A percentile compares a stretch with the other conserved stretches of the same genome.
phyloP scores from a whole-genome alignment of 37 sponge, comb jelly and placozoan species.

The Aplysina aerophoba region DNA sequence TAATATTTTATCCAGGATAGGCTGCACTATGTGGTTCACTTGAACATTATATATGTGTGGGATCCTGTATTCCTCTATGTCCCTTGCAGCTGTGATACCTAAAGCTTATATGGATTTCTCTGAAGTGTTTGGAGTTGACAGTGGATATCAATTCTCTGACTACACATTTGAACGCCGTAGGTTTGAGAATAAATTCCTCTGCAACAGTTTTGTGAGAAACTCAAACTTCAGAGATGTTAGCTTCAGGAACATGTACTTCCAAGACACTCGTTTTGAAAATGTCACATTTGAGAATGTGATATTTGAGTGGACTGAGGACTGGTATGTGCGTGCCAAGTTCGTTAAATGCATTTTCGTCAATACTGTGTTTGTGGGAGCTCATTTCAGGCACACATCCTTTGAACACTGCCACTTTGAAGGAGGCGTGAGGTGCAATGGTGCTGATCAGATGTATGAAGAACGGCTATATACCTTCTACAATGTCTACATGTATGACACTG shows the following conservation, averaged over 20 bases:
- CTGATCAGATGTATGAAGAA: neutral
- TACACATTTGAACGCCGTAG: no score
- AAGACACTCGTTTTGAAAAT: neutral
- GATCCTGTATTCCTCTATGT: neutral
- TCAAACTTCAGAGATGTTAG: neutral
- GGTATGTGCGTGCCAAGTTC: neutral
- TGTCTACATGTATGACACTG: neutral
- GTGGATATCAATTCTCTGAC: no score
- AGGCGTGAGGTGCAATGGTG: neutral
- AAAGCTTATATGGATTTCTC: neutral
- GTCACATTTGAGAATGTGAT: neutral
- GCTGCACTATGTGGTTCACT: neutral
- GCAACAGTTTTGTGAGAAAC: neutral
- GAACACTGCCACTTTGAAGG: neutral
- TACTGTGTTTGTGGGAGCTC: neutral
- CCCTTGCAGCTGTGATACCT: constrained; percentile 9
- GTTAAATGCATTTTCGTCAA: neutral
- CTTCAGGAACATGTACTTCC: neutral
- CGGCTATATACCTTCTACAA: neutral
- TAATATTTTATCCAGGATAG: no score
- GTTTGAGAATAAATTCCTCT: neutral
- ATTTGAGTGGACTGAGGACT: neutral
- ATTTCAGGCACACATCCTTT: neutral
- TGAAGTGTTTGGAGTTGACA: neutral
- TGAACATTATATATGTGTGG: neutral